These are phyloP conservation scores for Sturnus vulgaris DNA, from an alignment of 2,113 vertebrate species.

Conservation along the genomic window DNA sequence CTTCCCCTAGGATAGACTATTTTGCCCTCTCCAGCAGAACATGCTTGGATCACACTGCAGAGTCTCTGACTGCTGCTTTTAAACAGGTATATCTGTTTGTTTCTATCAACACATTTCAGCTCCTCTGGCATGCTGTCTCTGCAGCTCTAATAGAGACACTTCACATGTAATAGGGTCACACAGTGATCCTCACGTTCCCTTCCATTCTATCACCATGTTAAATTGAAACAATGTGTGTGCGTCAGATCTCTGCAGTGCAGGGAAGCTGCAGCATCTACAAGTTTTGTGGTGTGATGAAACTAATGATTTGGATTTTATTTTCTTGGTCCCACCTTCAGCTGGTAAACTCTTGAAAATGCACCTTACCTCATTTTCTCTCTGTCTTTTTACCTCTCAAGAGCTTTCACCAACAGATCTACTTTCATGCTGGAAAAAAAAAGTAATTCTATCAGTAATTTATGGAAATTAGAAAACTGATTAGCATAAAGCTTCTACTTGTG, in stretches of 20 bases:
- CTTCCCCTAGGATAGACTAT: slow-evolving; percentile 49
- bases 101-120: slow-evolving; percentile 55
- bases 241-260: slow-evolving; percentile 34
- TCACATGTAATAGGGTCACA: slow-evolving; percentile 61
- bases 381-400: slow-evolving; percentile 46
- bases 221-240: slow-evolving; percentile 49
- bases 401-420: slow-evolving; percentile 65
- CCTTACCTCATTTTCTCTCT: slow-evolving; percentile 33
- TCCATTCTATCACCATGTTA: slow-evolving; percentile 48
- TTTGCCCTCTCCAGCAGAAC: slow-evolving; percentile 48
- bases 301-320: slow-evolving; percentile 39
- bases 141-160: slow-evolving; percentile 56
- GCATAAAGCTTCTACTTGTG: slow-evolving; percentile 69
- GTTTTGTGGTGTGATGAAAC: slow-evolving; percentile 1
- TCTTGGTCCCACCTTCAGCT: slow-evolving; percentile 10
- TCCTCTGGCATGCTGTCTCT: slow-evolving; percentile 64
- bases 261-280: not conserved
- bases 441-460: slow-evolving; percentile 68
- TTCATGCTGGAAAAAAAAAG: slow-evolving; percentile 18
- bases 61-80: slow-evolving; percentile 56
- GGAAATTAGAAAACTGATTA: slow-evolving; percentile 71
- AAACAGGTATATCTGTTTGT: slow-evolving; percentile 50
- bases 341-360: slow-evolving; percentile 13
- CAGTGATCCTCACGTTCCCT: slow-evolving; percentile 51
- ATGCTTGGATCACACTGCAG: slow-evolving; percentile 41